Evolutionary conservation across 2,113 vertebrate genomes (phyloP), one percentile per base, ranked within the genome.

Genomic region (Austrofundulus limnaeus): DNA sequence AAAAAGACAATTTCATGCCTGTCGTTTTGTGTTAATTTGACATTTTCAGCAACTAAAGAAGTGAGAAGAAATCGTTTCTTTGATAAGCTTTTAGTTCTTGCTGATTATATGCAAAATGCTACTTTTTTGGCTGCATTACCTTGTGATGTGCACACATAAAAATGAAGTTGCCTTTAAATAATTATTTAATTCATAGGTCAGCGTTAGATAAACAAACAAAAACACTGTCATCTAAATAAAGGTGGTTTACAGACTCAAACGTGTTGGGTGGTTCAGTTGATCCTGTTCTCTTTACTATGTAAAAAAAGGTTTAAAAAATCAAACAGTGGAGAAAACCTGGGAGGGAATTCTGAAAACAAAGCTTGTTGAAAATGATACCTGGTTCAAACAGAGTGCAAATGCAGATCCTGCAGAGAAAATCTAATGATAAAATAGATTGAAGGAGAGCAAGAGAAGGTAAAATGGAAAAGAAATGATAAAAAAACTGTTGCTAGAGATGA

Each of bases 401-500:
- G 37, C 10, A 43, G 48, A 70, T 31, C 19, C 47, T 15, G 45
- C 34, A 45, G 15, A 70, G 49, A 57, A 10, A 69, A 10, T 39
- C 1, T 52, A 42, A 38, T 13, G 66, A 74, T 15, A 42, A 58
- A 15, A 77, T 2, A 62, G 19, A 57, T 11, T 34, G 37, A 69
- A 41, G 25, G 45, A 17, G 17, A 31, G 24, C 47, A 3, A 57
- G 21, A 57, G 17, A 5, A 17, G 51, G 9, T 38, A 11, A 65
- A 63, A 58, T 20, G 20, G 42, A 41, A 20, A 47, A 43, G 20
- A 24, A 34, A 20, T 21, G 42, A 43, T 3, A 28, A 57, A 39
- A 23, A 47, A 75, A 62, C 48, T 55, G 62, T 73, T 67, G 55
- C 37, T 51, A 72, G 15, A 24, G 14, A 51, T 60, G 60, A 75